Conservation (phyloP, 1,140 invertebrate genomes). For the Ruditapes philippinarum region DNA sequence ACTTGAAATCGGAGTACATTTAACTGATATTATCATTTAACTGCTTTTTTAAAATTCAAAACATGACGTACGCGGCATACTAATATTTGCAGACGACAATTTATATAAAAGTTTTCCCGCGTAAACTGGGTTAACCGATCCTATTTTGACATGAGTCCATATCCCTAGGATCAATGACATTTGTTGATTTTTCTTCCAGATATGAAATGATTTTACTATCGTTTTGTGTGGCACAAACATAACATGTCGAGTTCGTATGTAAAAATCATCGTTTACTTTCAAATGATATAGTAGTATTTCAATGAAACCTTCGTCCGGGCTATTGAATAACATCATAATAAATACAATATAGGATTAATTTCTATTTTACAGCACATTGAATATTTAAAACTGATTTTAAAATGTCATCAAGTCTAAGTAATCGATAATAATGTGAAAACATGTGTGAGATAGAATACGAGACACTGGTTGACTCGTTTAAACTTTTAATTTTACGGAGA, state of each 20-base stretch:
- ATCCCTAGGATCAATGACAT: background rate
- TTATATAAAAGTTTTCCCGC: too few relatives aligned
- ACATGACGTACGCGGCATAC: too few relatives aligned
- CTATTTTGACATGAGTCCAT: background rate
- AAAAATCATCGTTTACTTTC: background rate
- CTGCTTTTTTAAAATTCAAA: too few relatives aligned
- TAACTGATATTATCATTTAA: too few relatives aligned
- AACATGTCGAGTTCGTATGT: background rate
- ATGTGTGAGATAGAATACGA: too few relatives aligned
- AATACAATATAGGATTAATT: constrained; percentile 30
- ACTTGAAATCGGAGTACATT: too few relatives aligned
- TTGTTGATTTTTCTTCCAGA: background rate
- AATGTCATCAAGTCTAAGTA: too few relatives aligned
- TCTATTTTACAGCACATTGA: background rate
- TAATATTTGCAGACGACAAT: too few relatives aligned
- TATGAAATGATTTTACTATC: background rate
- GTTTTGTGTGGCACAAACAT: constrained; percentile 27
- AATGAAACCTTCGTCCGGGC: background rate
- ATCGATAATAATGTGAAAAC: too few relatives aligned
- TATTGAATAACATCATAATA: background rate
- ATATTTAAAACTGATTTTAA: background rate
- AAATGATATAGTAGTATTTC: background rate
- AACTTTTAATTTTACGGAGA: too few relatives aligned
- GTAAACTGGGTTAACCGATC: too few relatives aligned
- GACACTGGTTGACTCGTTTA: too few relatives aligned